Base-by-base conservation (phyloP, 2,888 invertebrate genomes). In the Exephanes ischioxanthus region DNA sequence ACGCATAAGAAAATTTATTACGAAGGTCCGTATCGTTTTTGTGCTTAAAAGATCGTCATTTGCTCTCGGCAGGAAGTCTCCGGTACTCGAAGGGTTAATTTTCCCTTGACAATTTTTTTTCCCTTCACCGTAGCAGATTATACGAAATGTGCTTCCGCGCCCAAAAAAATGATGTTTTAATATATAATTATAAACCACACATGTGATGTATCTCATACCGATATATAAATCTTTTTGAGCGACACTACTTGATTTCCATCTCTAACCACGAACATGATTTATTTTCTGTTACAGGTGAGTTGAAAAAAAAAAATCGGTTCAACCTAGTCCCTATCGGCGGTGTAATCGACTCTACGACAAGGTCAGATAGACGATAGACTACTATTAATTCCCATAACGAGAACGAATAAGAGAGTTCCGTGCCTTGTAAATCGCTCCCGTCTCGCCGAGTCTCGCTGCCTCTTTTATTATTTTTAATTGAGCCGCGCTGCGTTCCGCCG, bases 251-350 rank as follows among this genome's bases (percentile, higher is more conserved):
- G 26, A 22, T 45, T 16, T 58, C 19, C 22, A 3, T 79, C 37
- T 11, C 75, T 85, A 79, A 85, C 75, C 51, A 80, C 61, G 66
- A 48, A 61, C 61, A 73, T 87, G 79, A 63, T 84, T 73, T 48
- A 48, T 87, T 85, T 78, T 88, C 73, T 90, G 87, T 90, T 90
- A 77, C 89, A 89, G 89, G 90, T 90, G 87, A 92, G 91, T 90
- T 83, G 22, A 77, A 73, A 58, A 58, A 73, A 84, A 85, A 16
- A 55, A 66, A 14, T 58, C 14, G 22, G 19, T 16, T 76, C 48
- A 70, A 55, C 51, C 33, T 48, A 80, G 45, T 61, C 33, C 67
- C 16, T 67, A 51, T 72, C 77, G 14, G 66, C 30, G 33, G 30
- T 26, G 77, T 76, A 61, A 79, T 55, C 75, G 80, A 53, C 66